Evolutionary conservation across 2,113 vertebrate genomes (phyloP).

Genomic region (Buteo buteo): DNA sequence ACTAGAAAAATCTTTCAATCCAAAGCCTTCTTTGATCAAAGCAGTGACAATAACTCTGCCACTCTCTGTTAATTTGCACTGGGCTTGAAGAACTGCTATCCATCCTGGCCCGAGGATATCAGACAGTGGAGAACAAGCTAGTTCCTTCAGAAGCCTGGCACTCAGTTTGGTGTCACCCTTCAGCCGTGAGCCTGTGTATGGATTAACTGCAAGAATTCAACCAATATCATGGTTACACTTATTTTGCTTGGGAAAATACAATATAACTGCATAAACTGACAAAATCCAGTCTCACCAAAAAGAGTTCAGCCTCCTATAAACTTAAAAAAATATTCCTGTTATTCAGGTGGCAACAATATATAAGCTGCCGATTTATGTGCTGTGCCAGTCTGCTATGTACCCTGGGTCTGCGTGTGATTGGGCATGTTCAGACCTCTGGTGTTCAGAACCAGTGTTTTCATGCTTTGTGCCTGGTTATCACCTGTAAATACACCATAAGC

Average conservation of each 20-base stretch:
- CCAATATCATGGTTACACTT: not conserved
- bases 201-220: not conserved
- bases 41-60: not conserved
- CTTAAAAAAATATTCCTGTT: not conserved
- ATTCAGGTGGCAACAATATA: not conserved
- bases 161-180: not conserved
- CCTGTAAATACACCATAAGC: not conserved
- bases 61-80: not conserved
- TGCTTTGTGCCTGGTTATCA: not conserved
- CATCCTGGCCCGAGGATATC: not conserved
- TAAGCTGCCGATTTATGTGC: not conserved
- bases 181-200: not conserved
- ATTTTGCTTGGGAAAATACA: not conserved
- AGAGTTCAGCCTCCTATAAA: not conserved
- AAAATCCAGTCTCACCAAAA: not conserved
- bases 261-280: not conserved
- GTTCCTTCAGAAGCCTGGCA: not conserved
- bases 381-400: not conserved
- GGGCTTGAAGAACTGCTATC: not conserved
- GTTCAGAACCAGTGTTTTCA: not conserved
- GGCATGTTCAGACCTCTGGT: not conserved
- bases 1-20: not conserved
- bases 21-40: not conserved
- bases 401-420: not conserved
- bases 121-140: not conserved